A percentile compares a stretch with the other conserved stretches of the same genome.
These are phyloP conservation scores for Drosophila nr. medialis DNA, from an alignment of 2,888 invertebrate genomes.

Conservation along the genomic window DNA sequence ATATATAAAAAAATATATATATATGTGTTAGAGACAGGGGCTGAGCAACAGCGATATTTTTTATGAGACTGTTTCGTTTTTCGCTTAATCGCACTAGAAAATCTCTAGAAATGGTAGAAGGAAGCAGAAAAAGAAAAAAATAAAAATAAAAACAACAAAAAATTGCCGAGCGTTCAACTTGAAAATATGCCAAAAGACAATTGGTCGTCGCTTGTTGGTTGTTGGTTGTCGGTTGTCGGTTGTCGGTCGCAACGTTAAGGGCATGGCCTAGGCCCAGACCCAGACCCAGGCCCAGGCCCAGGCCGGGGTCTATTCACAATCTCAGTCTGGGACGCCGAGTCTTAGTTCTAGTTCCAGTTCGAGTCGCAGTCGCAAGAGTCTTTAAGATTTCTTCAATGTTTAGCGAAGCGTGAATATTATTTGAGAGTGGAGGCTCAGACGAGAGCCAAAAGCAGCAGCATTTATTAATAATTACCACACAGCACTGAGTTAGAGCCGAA, in stretches of 20 bases:
- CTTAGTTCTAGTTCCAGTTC: constrained; percentile 41
- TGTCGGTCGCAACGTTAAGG: constrained; percentile 59
- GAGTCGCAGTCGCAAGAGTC: constrained; percentile 47
- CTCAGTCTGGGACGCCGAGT: constrained; percentile 31
- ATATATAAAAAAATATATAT: neutral
- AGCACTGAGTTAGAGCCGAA: constrained; percentile 27
- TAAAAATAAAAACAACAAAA: constrained; percentile 16
- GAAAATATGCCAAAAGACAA: constrained; percentile 80
- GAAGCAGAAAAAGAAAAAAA: constrained; percentile 28
- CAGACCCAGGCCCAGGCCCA: constrained; percentile 25
- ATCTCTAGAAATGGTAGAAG: constrained; percentile 65
- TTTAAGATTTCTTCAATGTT: constrained; percentile 75
- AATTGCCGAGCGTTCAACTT: constrained; percentile 75
- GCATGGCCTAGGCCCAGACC: constrained; percentile 54
- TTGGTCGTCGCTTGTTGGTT: constrained; percentile 66
- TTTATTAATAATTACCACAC: constrained; percentile 76
- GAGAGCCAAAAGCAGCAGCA: constrained; percentile 57
- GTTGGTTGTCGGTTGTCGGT: constrained; percentile 33
- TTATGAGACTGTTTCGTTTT: constrained; percentile 77
- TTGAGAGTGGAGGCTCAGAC: constrained; percentile 51
- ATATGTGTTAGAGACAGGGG: constrained; percentile 22
- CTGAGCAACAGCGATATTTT: constrained; percentile 60
- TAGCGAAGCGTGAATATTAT: constrained; percentile 75
- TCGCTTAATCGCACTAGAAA: constrained; percentile 75
- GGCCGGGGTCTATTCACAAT: constrained; percentile 21